phyloP scores from a whole-genome alignment of 2,797 vertebrate species.

The Dipus sagitta region DNA sequence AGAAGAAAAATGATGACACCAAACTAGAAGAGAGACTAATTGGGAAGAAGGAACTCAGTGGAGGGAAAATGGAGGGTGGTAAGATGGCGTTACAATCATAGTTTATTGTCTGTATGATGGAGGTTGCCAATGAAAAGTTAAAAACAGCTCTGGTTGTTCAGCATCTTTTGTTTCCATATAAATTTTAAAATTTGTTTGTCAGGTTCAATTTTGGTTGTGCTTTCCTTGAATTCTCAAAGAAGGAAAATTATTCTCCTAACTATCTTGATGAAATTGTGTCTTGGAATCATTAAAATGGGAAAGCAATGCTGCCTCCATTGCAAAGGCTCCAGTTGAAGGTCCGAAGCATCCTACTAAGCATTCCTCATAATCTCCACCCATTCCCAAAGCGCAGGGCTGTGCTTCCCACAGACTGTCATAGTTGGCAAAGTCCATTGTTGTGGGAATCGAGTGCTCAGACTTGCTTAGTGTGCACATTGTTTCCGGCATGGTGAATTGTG shows the following conservation, averaged over 20 bases:
- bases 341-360: slow-evolving; percentile 22
- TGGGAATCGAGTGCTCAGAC: slow-evolving; percentile 35
- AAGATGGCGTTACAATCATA: too few species aligned
- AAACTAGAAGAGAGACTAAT: too few species aligned
- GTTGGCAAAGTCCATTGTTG: slow-evolving; percentile 43
- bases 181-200: slow-evolving; percentile 33
- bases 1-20: too few species aligned
- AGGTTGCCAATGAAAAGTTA: too few species aligned
- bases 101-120: too few species aligned
- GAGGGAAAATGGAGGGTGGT: too few species aligned
- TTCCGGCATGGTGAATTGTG: slow-evolving; percentile 19
- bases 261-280: background rate
- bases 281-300: background rate
- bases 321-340: background rate
- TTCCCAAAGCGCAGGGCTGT: background rate
- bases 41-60: too few species aligned
- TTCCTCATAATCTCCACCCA: slow-evolving; percentile 23
- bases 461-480: slow-evolving; percentile 42
- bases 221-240: slow-evolving; percentile 12
- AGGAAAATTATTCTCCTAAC: background rate
- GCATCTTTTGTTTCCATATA: background rate
- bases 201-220: slow-evolving; percentile 31
- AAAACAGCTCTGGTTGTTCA: background rate
- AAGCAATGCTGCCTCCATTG: background rate
- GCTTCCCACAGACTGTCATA: slow-evolving; percentile 12